Evolutionary conservation across 2,797 vertebrate species (phyloP).

Genomic region (Gallinago stenura): DNA sequence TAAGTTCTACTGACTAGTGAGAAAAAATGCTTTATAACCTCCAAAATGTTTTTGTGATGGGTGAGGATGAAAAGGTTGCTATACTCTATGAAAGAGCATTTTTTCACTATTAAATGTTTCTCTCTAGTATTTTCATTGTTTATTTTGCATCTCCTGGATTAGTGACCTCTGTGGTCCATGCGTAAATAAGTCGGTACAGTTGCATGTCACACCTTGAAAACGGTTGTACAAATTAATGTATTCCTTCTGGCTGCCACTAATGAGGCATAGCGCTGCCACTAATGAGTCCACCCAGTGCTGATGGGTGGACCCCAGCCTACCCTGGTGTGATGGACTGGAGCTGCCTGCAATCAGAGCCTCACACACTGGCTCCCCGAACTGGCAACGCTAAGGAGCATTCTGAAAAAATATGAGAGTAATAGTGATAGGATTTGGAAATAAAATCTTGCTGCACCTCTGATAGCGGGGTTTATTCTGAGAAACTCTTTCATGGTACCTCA

Average conservation of each 20-base stretch:
- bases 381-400: not conserved
- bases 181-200: not conserved
- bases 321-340: not conserved
- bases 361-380: not conserved
- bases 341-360: not conserved
- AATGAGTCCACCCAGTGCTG: not conserved
- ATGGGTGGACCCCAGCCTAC: not conserved
- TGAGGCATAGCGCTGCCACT: not conserved
- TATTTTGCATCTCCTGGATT: not conserved
- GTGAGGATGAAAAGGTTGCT: not conserved
- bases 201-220: not conserved
- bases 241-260: not conserved
- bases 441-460: not conserved
- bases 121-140: not conserved
- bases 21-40: not conserved
- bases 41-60: not conserved
- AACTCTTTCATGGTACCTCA: not conserved
- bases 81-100: not conserved
- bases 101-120: not conserved
- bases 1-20: not conserved
- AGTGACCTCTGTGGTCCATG: fast-evolving
- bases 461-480: not conserved
- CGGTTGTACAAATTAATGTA: not conserved
- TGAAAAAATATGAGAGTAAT: not conserved
- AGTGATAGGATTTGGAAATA: not conserved